Evolutionary conservation across 2,797 vertebrate genomes (phyloP).

Genomic region (Pelochelys cantorii): DNA sequence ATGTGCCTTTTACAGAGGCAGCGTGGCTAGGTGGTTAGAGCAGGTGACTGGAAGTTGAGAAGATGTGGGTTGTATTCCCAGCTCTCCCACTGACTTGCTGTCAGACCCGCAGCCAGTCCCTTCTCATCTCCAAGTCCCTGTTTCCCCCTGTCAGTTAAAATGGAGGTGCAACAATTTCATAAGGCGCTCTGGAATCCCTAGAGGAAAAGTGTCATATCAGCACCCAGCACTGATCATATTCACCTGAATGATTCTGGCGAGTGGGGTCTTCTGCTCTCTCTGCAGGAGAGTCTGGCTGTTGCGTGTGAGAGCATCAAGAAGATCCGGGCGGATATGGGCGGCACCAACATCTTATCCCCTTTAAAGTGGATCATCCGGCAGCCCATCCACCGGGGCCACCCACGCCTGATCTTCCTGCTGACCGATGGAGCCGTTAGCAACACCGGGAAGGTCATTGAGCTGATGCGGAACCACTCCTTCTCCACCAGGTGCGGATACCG

Average conservation of each 20-base stretch:
- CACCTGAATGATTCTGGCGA: neutral
- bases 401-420: slow-evolving; percentile 92
- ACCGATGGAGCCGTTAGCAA: slow-evolving; percentile 86
- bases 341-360: slow-evolving; percentile 88
- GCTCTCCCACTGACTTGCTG: neutral
- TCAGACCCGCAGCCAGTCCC: neutral
- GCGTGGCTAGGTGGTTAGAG: neutral
- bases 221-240: neutral
- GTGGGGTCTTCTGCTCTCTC: neutral
- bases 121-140: neutral
- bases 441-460: slow-evolving; percentile 91
- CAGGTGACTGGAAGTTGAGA: neutral
- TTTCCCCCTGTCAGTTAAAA: neutral
- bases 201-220: neutral
- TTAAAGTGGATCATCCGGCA: slow-evolving; percentile 92
- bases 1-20: neutral
- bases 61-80: neutral
- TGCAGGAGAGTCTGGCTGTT: slow-evolving; percentile 87
- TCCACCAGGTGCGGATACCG: slow-evolving; percentile 85
- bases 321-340: slow-evolving; percentile 91
- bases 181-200: neutral
- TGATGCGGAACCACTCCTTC: slow-evolving; percentile 87
- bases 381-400: slow-evolving; percentile 89
- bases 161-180: neutral
- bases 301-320: slow-evolving; percentile 90